Conservation (phyloP, 2,797 vertebrate genomes). For the Siniperca scherzeri region DNA sequence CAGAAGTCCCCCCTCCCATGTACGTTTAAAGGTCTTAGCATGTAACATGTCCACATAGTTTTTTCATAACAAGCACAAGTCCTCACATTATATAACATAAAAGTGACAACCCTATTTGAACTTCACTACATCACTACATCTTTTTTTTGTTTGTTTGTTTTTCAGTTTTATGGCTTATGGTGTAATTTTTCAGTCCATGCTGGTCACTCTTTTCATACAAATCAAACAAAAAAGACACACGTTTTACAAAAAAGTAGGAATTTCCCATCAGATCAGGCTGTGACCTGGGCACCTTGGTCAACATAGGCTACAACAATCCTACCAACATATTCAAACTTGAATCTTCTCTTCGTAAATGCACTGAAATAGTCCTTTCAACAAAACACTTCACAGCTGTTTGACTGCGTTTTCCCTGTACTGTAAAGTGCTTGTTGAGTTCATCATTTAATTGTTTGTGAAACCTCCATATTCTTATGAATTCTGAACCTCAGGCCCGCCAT, state of each 20-base stretch:
- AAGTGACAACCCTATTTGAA: accelerated
- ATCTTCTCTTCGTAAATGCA: conserved; percentile 6
- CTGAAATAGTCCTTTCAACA: conserved; percentile 16
- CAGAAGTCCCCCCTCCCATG: background rate
- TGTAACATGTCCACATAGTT: background rate
- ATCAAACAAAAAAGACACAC: conserved; percentile 24
- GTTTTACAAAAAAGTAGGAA: background rate
- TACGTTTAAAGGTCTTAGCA: background rate
- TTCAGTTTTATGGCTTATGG: background rate
- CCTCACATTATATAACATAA: background rate
- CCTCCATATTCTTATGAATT: background rate
- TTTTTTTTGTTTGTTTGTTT: background rate
- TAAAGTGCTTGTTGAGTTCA: conserved; percentile 19
- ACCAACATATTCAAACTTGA: background rate
- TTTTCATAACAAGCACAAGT: background rate
- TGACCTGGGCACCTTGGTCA: background rate
- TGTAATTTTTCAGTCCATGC: background rate
- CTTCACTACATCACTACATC: background rate
- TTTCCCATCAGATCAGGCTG: background rate
- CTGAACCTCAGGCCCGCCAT: background rate
- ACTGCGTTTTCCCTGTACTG: background rate
- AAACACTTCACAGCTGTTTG: conserved; percentile 4
- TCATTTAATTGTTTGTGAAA: conserved; percentile 28
- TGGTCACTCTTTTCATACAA: background rate
- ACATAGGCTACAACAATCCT: background rate